A percentile compares a stretch with the other conserved stretches of the same genome.
phyloP scores from a whole-genome alignment of 2,888 invertebrate species.

The Tenodera sinensis region DNA sequence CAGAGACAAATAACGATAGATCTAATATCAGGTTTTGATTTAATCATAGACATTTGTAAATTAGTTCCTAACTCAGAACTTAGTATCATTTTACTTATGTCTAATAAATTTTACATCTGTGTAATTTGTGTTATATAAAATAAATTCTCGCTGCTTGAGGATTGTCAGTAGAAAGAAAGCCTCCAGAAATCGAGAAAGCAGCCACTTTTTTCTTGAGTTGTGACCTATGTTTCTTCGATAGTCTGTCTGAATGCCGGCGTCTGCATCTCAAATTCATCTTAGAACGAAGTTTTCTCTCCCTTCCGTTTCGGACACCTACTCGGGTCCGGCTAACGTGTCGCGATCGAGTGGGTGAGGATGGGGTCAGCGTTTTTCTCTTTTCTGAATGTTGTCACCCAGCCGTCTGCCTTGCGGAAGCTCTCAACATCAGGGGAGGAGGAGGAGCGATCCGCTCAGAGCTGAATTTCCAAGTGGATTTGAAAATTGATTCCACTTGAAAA shows the following conservation, averaged over 20 bases:
- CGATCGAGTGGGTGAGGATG: neutral
- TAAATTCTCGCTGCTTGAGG: neutral
- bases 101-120: too few species aligned
- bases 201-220: neutral
- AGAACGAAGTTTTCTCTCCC: neutral
- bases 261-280: slow-evolving; percentile 4
- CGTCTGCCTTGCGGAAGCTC: neutral
- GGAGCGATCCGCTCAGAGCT: slow-evolving; percentile 3
- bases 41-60: too few species aligned
- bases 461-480: slow-evolving; percentile 32
- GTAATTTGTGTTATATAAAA: neutral
- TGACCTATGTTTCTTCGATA: neutral
- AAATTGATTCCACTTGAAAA: slow-evolving; percentile 33
- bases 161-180: neutral
- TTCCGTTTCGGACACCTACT: neutral
- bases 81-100: too few species aligned
- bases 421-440: neutral
- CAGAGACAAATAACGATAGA: too few species aligned
- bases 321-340: neutral
- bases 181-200: neutral
- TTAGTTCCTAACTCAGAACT: too few species aligned
- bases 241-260: neutral
- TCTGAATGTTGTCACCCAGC: neutral
- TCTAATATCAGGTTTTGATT: too few species aligned
- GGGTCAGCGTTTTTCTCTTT: neutral